Evolutionary conservation across 2,888 invertebrate genomes (phyloP), one percentile per base, ranked within the genome.

Genomic region (Cantharis rustica): DNA sequence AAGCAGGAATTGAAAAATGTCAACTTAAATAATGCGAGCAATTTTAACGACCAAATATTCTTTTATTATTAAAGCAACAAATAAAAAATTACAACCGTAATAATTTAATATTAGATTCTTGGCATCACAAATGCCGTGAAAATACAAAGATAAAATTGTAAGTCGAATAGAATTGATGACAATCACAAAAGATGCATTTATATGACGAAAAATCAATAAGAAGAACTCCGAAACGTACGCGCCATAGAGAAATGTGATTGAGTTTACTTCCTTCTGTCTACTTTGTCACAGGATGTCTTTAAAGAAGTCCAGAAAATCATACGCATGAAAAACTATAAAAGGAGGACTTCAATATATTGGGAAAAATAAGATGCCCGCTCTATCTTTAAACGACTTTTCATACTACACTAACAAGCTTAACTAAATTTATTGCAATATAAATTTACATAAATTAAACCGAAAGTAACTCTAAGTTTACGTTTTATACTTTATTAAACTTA

Each of bases 281-380:
- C 75, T 75, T 78, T 78, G 75, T 73, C 74, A 75, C 69, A 62
- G 68, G 76, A 76, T 75, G 77, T 80, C 80, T 77, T 80, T 81
- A 78, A 81, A 81, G 79, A 77, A 78, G 78, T 81, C 79, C 80
- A 76, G 76, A 73, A 77, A 77, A 81, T 81, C 79, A 79, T 79
- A 83, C 85, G 84, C 88, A 87, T 89, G 87, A 86, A 87, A 89
- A 89, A 89, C 88, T 89, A 87, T 87, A 87, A 88, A 89, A 89
- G 89, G 88, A 73, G 66, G 20, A 74, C 73, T 75, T 72, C 76
- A 69, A 78, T 74, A 76, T 76, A 71, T 74, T 16, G 27, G 11
- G 62, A 78, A 78, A 75, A 73, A 75, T 71, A 75, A 72, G 71
- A 71, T 78, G 74, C 71, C 72, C 74, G 71, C 61, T 69, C 69